Conservation (phyloP, 2,888 invertebrate genomes). For the Gonocerus acuteangulatus region DNA sequence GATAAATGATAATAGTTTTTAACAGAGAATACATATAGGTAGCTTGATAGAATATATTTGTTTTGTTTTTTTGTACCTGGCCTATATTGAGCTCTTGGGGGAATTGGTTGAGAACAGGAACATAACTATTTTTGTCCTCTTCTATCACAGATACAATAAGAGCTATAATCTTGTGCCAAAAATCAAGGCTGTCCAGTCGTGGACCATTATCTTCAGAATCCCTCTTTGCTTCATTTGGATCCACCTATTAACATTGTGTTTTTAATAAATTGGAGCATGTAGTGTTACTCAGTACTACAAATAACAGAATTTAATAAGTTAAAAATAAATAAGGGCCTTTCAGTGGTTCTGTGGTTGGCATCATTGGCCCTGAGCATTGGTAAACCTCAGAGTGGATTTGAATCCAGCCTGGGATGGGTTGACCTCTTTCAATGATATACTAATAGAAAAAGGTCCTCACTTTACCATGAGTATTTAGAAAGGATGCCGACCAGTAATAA, state of each 20-base stretch:
- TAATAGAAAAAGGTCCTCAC: too few relatives aligned
- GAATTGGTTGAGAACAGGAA: constrained; percentile 96
- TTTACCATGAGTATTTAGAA: too few relatives aligned
- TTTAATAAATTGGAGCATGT: too few relatives aligned
- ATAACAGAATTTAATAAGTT: too few relatives aligned
- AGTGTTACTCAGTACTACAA: too few relatives aligned
- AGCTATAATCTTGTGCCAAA: constrained; percentile 96
- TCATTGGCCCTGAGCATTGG: too few relatives aligned
- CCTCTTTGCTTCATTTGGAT: constrained; percentile 81
- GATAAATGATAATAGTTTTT: neutral
- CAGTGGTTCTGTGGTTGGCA: too few relatives aligned
- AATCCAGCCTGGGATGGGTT: too few relatives aligned
- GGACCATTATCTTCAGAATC: constrained; percentile 83
- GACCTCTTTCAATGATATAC: too few relatives aligned
- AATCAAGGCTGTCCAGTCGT: constrained; percentile 82
- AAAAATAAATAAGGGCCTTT: too few relatives aligned
- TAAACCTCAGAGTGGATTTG: too few relatives aligned
- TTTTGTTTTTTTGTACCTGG: constrained; percentile 52
- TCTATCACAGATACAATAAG: constrained; percentile 97
- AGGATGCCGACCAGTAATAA: too few relatives aligned
- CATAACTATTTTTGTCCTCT: constrained; percentile 96
- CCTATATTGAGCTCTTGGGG: constrained; percentile 98
- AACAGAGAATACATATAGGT: neutral
- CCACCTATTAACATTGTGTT: constrained; percentile 58
- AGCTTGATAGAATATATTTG: neutral